A percentile compares a stretch with the other conserved stretches of the same genome.
These are phyloP conservation scores for Mus spretus DNA, from an alignment of 2,797 vertebrate species.

Conservation along the genomic window DNA sequence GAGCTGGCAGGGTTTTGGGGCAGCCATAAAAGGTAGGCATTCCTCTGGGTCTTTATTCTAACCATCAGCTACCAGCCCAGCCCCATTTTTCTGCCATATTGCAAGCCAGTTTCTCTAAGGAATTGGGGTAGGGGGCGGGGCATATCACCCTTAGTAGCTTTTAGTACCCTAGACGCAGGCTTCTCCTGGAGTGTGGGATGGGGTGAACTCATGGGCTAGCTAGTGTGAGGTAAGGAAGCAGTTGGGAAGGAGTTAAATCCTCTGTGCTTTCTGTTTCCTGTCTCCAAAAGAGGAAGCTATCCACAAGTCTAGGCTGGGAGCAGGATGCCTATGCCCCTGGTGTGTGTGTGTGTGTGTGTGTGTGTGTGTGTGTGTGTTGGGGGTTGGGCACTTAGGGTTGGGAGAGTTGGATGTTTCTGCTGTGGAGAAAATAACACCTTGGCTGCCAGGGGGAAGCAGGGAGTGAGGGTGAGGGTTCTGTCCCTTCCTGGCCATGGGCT, in stretches of 20 bases:
- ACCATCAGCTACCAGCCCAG: not conserved
- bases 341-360: not conserved
- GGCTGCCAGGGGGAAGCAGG: not conserved
- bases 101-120: conserved; percentile 23
- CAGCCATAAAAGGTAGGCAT: conserved; percentile 27
- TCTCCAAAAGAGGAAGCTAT: conserved; percentile 82
- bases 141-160: not conserved
- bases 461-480: conserved; percentile 66
- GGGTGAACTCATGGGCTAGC: not conserved
- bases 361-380: not conserved
- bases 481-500: conserved; percentile 82
- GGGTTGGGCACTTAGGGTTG: conserved; percentile 37
- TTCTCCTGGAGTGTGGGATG: not conserved
- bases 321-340: conserved; percentile 74
- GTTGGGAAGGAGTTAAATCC: conserved; percentile 69
- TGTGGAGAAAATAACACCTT: conserved; percentile 81
- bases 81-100: not conserved
- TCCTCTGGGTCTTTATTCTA: not conserved
- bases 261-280: conserved; percentile 73
- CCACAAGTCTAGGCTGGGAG: conserved; percentile 72
- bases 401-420: conserved; percentile 60
- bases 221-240: conserved; percentile 11
- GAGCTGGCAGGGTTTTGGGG: conserved; percentile 34
- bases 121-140: not conserved
- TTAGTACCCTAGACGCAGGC: not conserved